Evolutionary conservation across 2,113 vertebrate genomes (phyloP).

Genomic region (Dicerorhinus sumatrensis): DNA sequence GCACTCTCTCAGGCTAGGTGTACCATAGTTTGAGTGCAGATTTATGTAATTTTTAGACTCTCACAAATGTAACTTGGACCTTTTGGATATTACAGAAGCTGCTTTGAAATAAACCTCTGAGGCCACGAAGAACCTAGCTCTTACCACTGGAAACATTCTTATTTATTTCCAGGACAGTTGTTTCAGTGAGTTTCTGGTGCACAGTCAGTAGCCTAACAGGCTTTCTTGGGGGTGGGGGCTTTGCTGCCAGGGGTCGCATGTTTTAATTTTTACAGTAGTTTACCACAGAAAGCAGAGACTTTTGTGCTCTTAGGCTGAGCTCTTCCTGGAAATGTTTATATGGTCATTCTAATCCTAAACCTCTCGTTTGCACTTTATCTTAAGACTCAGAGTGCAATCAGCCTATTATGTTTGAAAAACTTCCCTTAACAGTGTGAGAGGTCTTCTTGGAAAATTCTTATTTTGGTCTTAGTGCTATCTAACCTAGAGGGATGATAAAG

Average conservation of each 20-base stretch:
- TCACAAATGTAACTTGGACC: background rate
- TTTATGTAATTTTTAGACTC: background rate
- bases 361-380: background rate
- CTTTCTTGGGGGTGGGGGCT: slow-evolving; percentile 21
- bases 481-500: background rate
- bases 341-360: background rate
- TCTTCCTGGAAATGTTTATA: slow-evolving; percentile 42
- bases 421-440: background rate
- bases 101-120: slow-evolving; percentile 34
- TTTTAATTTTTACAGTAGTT: background rate
- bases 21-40: background rate
- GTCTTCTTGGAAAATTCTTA: slow-evolving; percentile 45
- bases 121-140: background rate
- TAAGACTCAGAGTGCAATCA: background rate
- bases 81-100: slow-evolving; percentile 3
- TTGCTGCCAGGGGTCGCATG: background rate
- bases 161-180: background rate
- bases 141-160: background rate
- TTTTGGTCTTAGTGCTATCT: slow-evolving; percentile 22
- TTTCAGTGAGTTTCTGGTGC: background rate
- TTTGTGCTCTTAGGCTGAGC: background rate
- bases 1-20: background rate
- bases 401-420: slow-evolving; percentile 8
- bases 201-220: background rate
- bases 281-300: background rate